phyloP scores from a whole-genome alignment of 2,888 invertebrate species.

The Diadegma fenestrale region DNA sequence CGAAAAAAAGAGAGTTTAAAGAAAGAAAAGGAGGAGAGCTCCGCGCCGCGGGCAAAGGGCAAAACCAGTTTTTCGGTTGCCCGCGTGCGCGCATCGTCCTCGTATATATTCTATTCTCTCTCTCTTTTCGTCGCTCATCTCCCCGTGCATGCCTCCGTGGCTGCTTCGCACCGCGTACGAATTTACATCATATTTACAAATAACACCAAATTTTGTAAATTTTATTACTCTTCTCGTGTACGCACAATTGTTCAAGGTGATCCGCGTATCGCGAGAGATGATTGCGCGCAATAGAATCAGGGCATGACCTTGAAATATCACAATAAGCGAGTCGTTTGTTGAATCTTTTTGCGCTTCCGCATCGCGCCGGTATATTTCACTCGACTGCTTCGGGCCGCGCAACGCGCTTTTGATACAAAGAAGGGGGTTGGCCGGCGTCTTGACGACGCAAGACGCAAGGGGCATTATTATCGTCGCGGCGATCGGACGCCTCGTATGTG shows the following conservation, averaged over 20 bases:
- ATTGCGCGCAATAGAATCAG: too few species aligned
- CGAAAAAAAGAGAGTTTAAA: constrained; percentile 17
- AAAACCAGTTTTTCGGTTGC: constrained; percentile 68
- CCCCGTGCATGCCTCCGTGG: too few species aligned
- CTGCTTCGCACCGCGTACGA: too few species aligned
- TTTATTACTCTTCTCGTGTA: neutral
- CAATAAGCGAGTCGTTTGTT: constrained; percentile 64
- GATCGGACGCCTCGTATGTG: neutral
- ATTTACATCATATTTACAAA: too few species aligned
- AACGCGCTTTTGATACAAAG: too few species aligned
- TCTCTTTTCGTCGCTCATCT: constrained; percentile 32
- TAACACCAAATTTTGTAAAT: neutral
- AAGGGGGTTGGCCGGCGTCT: too few species aligned
- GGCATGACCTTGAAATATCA: constrained; percentile 28
- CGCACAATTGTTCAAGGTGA: neutral
- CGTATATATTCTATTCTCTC: constrained; percentile 38
- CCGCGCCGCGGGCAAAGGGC: neutral
- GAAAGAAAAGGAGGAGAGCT: too few species aligned
- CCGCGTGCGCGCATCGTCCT: constrained; percentile 43
- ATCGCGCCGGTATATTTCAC: too few species aligned
- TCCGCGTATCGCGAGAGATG: too few species aligned
- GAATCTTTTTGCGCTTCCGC: constrained; percentile 45
- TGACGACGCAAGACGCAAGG: too few species aligned
- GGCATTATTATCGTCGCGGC: neutral
- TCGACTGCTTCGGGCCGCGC: too few species aligned